Evolutionary conservation across 1,140 invertebrate genomes (phyloP).

Genomic region (Maconellicoccus hirsutus): DNA sequence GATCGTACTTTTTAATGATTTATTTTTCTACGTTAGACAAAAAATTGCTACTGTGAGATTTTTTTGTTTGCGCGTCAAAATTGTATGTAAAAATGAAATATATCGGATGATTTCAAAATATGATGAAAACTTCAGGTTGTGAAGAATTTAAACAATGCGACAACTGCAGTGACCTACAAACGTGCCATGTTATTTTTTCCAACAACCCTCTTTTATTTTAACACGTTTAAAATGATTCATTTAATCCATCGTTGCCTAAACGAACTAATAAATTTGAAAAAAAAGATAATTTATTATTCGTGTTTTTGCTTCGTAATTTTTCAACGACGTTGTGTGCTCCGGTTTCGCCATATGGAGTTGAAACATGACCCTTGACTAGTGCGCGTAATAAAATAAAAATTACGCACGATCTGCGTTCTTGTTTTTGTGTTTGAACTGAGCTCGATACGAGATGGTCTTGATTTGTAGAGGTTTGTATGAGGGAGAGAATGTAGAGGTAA

Average conservation of each 20-base stretch:
- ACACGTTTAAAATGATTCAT: conserved; percentile 5
- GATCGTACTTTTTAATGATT: not conserved
- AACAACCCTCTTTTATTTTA: not conserved
- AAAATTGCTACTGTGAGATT: too few relatives aligned
- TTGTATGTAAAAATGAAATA: too few relatives aligned
- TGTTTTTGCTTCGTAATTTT: conserved; percentile 9
- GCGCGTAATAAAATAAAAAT: conserved; percentile 3
- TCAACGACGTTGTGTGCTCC: not conserved
- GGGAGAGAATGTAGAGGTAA: too few relatives aligned
- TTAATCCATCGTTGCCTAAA: not conserved
- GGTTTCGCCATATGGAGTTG: not conserved
- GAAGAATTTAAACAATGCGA: too few relatives aligned
- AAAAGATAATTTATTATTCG: not conserved
- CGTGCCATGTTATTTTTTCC: not conserved
- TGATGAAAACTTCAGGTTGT: too few relatives aligned
- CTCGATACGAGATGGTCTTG: too few relatives aligned
- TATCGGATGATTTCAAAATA: too few relatives aligned
- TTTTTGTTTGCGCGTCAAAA: too few relatives aligned
- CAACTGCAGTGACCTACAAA: not conserved
- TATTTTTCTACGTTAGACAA: too few relatives aligned
- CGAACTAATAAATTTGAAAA: not conserved
- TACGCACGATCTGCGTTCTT: not conserved
- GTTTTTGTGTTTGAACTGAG: not conserved
- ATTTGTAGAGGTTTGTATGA: too few relatives aligned
- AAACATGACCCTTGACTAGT: not conserved